A percentile compares a stretch with the other conserved stretches of the same genome.
Evolutionary conservation across 1,140 invertebrate species (phyloP).

Genomic region (Neotoxoptera formosana): DNA sequence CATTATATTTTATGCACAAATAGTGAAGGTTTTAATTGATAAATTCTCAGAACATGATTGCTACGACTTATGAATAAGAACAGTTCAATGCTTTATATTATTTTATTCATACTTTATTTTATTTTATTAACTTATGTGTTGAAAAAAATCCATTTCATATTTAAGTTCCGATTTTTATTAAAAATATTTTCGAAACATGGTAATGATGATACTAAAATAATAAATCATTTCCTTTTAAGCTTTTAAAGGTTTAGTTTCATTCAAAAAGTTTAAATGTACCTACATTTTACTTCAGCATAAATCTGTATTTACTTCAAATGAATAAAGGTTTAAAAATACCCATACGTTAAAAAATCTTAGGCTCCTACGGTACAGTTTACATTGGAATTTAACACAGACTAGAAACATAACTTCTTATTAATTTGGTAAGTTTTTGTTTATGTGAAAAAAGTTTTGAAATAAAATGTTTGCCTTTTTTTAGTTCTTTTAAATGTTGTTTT

Average conservation of each 20-base stretch:
- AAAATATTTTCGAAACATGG: neutral
- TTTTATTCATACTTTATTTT: neutral
- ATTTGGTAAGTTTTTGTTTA: constrained; percentile 27
- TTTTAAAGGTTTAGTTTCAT: constrained; percentile 12
- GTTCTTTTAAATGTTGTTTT: constrained; percentile 9
- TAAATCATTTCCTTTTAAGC: neutral
- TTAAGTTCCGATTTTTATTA: neutral
- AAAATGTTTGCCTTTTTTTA: neutral
- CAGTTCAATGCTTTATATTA: neutral
- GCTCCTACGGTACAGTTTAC: neutral
- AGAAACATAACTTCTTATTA: constrained; percentile 41
- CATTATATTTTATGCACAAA: neutral
- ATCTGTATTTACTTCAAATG: neutral
- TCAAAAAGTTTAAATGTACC: constrained; percentile 38
- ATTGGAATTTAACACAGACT: neutral
- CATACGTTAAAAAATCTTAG: constrained; percentile 22
- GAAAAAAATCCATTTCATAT: neutral
- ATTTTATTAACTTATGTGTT: neutral
- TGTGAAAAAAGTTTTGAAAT: constrained; percentile 34
- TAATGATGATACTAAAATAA: neutral
- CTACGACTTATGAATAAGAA: neutral
- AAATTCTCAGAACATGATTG: neutral
- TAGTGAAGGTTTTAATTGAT: neutral
- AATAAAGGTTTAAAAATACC: neutral
- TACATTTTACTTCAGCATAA: constrained; percentile 17